Evolutionary conservation across 2,888 invertebrate species (phyloP).

Genomic region (Coleophora flavipennella): DNA sequence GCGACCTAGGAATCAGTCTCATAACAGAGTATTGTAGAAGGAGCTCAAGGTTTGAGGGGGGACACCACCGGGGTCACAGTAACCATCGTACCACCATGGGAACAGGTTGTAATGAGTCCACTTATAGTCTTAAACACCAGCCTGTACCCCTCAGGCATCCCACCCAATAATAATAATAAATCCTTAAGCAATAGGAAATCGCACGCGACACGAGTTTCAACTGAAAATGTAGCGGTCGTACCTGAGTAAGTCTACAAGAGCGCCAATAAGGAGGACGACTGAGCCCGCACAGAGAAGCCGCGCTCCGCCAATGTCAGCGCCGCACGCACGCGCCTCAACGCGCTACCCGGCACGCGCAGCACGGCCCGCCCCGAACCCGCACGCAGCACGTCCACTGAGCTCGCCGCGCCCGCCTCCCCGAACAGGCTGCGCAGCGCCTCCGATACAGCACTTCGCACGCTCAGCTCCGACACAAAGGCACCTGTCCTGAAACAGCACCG

Average conservation of each 20-base stretch:
- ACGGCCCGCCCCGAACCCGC: constrained; percentile 28
- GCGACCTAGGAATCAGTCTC: no score
- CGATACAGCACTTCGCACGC: constrained; percentile 22
- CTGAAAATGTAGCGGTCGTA: neutral
- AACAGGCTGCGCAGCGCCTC: constrained; percentile 21
- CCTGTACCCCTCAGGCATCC: no score
- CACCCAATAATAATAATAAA: no score
- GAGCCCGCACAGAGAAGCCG: constrained; percentile 14
- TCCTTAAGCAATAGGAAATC: no score
- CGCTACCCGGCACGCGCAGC: constrained; percentile 62
- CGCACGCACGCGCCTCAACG: constrained; percentile 22
- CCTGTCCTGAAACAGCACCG: no score
- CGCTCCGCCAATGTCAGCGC: constrained; percentile 23
- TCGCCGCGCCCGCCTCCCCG: constrained; percentile 27
- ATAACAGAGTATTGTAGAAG: no score
- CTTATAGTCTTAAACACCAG: no score
- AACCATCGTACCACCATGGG: no score
- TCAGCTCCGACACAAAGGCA: constrained; percentile 15
- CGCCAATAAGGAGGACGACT: constrained; percentile 28
- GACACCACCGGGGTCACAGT: no score
- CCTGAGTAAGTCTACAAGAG: constrained; percentile 16
- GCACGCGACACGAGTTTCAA: no score
- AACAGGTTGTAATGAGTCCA: no score
- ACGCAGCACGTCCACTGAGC: constrained; percentile 31
- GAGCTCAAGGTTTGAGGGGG: no score